Base-by-base conservation (phyloP, 2,113 vertebrate species). In the Xerus inauris region DNA sequence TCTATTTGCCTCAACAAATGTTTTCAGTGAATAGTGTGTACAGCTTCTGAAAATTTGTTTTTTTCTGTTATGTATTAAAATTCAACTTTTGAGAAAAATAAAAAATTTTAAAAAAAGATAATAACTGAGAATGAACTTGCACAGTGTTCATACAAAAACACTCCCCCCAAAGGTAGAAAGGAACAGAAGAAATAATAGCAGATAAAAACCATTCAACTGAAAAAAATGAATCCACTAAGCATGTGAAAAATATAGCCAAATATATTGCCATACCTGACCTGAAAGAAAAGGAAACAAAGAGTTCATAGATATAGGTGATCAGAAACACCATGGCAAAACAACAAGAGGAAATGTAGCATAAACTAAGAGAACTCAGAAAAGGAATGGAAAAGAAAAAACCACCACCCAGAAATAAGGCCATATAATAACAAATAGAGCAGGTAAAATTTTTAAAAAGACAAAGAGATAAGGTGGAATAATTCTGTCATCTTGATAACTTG, bases 171-270 rank as follows among this genome's bases (percentile, higher is more conserved):
- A 89, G 75, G 26, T 51, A 35, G 22, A 62, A 47, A 24, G 26
- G 51, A 45, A 84, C 8, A 28, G 14, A 57, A 57, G 35, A 45
- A 75, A 72, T 7, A 28, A 64, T 1, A 38, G 64, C 32, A 93
- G 87, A 65, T 76, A 94, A 89, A 91, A 96, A 81, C n/a, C 67
- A 93, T 47, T 94, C 35, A 40, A n/a, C 12, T 84, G 59, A 82
- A 81, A 54, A 54, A 90, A 93, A 72, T 8, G 5, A 87, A 75
- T 42, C 38, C 28, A 57, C 40, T 42, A 42, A 71, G 47, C 32
- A 8, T 79, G 71, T 30, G 54, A 93, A 94, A 88, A 45, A 54
- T 4, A 24, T 71, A 28, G 77, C 30, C 65, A 96, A 35, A 80
- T 40, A 57, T 64, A 26, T 7, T 71, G 22, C 62, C 7, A 47